Base-by-base conservation (phyloP, 2,113 vertebrate species). In the Callionymus lyra region DNA sequence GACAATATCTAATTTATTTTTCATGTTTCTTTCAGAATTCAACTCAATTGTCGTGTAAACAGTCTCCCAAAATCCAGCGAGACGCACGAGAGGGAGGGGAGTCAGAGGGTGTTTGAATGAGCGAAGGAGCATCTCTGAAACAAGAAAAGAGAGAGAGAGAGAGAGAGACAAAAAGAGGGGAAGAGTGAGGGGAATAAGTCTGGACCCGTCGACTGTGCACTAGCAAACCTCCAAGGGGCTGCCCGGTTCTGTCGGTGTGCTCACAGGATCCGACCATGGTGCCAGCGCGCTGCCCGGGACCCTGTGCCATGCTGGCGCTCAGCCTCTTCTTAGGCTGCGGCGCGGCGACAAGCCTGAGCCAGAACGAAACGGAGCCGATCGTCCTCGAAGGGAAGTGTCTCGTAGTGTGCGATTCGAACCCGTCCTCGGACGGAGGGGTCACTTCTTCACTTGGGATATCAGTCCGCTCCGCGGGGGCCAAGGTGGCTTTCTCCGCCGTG, bases 301-400 rank as follows among this genome's bases (percentile, higher is more conserved):
- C 61, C 63, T 80, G 63, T 74, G 85, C 85, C 82, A 85, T 86
- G 75, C 82, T 91, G 85, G 84, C 82, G 60, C 79, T 88, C 67
- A 66, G 67, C 39, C 74, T 93, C 50, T 80, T 94, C 59, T 66
- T 93, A 77, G 84, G 81, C 76, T 82, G 78, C 67, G 71, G 78
- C 56, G 68, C 82, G 84, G 81, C 73, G 81, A 40, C 79, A 76
- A 70, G 87, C 84, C 38, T 82, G 57, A 90, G 90, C 41, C 94
- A 92, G 85, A 97, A 98, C 63, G 94, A 97, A 70, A 96, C 94
- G 44, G 94, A 98, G 59, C 94, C 94, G 72, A 97, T 98, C 73
- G 93, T 98, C 47, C 80, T 98, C 68, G 94, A 97, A 66, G 93
- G 94, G 32, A 98, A 98, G 73, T 98, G 94, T 81, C 84, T 97